A percentile compares a stretch with the other conserved stretches of the same genome.
phyloP scores from a whole-genome alignment of 2,888 invertebrate genomes.

The Rhagophthalmus giganteus region DNA sequence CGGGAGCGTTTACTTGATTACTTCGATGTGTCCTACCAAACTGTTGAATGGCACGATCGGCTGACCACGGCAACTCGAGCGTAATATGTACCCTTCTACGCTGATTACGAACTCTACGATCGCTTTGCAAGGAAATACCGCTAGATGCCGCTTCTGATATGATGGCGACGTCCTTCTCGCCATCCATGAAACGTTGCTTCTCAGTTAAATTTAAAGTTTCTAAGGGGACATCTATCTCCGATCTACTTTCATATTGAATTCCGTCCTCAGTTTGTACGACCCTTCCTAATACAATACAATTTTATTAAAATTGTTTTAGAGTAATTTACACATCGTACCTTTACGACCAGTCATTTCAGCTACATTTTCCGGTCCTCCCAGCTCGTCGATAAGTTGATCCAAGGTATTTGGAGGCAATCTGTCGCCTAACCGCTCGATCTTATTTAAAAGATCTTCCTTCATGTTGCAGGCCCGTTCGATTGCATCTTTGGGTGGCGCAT shows the following conservation, averaged over 20 bases:
- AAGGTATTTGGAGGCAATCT: constrained; percentile 94
- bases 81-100: constrained; percentile 96
- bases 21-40: constrained; percentile 71
- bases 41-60: constrained; percentile 98
- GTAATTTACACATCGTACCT: constrained; percentile 61
- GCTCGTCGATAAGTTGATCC: constrained; percentile 96
- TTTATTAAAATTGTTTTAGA: no score
- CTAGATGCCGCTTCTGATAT: constrained; percentile 99
- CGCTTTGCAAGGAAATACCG: constrained; percentile 96
- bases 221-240: constrained; percentile 92
- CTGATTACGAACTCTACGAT: constrained; percentile 91
- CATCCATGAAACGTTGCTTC: constrained; percentile 94
- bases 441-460: constrained; percentile 86
- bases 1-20: constrained; percentile 94
- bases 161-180: constrained; percentile 96
- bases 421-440: constrained; percentile 84
- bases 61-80: constrained; percentile 97
- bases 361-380: constrained; percentile 96
- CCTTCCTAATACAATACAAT: no score
- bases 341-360: constrained; percentile 99
- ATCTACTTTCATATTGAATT: constrained; percentile 92
- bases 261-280: constrained; percentile 91
- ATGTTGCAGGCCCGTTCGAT: constrained; percentile 89
- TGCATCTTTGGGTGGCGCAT: constrained; percentile 76
- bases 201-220: constrained; percentile 96